Evolutionary conservation across 2,113 vertebrate species (phyloP), one percentile per base, ranked within the genome.

Genomic region (Clarias magur): DNA sequence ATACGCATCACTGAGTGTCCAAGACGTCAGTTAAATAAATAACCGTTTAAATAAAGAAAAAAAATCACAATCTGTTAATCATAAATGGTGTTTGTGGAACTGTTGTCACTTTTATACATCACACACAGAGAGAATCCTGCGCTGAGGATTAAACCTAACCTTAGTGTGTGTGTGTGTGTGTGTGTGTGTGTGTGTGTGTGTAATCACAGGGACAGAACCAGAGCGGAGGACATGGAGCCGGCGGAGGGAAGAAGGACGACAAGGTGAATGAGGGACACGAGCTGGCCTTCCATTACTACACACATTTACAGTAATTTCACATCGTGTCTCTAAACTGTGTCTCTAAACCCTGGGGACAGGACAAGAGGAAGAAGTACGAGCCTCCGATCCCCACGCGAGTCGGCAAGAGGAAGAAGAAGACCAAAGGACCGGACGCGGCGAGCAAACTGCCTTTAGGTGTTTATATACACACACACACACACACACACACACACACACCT

Each of bases 361-460:
- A 99, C 91, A 99, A 99, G 95, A 99, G 99, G 89, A 99, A 99
- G 94, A 99, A 99, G 90, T 99, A 99, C 2, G 98, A 99, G 89
- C 98, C 98, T 73, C 98, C 98, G 1, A 98, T 99, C 88, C 98
- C 98, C 87, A 99, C 98, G 23, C 95, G 98, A 95, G 98, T 99
- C 88, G 98, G 98, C 56, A 99, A 99, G 90, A 99, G 95, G 94
- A 99, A 99, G 95, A 99, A 97, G 96, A 99, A 97, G 90, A 97
- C 97, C 17, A 99, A 99, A 91, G 98, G 98, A 82, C 98, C 98
- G 59, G 98, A 99, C 94, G 98, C 97, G 88, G 98, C 98, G 75
- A 99, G 98, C 94, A 99, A 99, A 91, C 95, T 99, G 25, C 98
- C 98, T 19, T 89, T 99, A 88, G 98, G 98, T 99, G 12, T 68